Evolutionary conservation across 2,888 invertebrate genomes (phyloP).

Genomic region (Zaprionus bogoriensis): DNA sequence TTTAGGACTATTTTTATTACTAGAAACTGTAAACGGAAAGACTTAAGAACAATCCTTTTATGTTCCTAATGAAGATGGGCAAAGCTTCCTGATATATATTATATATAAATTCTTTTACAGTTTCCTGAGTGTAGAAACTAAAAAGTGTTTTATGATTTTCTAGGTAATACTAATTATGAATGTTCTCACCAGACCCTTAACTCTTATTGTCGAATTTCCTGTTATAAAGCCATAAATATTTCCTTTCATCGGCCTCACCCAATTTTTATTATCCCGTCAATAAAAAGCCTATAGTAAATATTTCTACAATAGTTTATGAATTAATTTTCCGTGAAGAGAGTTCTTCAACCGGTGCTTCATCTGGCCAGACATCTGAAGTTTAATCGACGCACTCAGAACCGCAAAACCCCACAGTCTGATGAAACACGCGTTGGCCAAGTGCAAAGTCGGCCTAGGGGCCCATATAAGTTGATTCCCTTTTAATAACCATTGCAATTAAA

Average conservation of each 20-base stretch:
- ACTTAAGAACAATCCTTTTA: too few species aligned
- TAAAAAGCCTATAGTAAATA: constrained; percentile 3
- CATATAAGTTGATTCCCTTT: constrained; percentile 67
- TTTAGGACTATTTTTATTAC: too few species aligned
- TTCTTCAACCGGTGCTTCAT: neutral
- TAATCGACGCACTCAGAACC: neutral
- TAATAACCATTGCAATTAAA: constrained; percentile 63
- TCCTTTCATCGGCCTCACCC: neutral
- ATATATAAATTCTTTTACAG: neutral
- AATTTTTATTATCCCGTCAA: constrained; percentile 14
- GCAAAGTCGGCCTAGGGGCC: constrained; percentile 65
- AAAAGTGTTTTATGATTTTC: neutral
- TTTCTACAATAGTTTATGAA: constrained; percentile 1
- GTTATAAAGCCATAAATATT: constrained; percentile 12
- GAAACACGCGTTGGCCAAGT: constrained; percentile 66
- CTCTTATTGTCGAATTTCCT: neutral
- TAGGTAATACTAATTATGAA: neutral
- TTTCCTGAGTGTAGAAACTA: neutral
- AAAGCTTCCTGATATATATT: too few species aligned
- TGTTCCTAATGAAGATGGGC: too few species aligned
- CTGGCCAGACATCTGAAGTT: neutral
- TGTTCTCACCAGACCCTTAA: neutral
- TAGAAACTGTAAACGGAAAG: too few species aligned
- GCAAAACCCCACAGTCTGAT: constrained; percentile 35
- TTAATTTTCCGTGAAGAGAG: neutral